Base-by-base conservation (phyloP, 2,113 vertebrate species). In the Tylochromis polylepis region DNA sequence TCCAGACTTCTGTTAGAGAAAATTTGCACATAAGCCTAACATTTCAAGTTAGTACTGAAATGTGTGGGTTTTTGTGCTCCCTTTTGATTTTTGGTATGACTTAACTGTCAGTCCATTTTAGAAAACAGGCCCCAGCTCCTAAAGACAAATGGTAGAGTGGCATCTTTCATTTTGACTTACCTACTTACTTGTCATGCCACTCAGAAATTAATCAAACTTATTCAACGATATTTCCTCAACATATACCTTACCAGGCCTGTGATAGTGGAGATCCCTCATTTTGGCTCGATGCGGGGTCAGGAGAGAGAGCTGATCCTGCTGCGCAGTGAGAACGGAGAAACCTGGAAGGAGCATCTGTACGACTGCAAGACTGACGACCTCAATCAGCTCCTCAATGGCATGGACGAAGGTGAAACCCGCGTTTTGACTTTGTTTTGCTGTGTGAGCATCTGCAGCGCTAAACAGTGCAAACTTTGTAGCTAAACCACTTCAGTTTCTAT, bases 251-350 rank as follows among this genome's bases (percentile, higher is more conserved):
- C 91, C 95, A 99, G 99, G 94, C 99, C 99, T 41, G 99, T 99
- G 86, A 98, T 99, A 90, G 99, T 99, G 96, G 99, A 99, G 96
- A 99, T 99, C 88, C 99, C 99, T 0, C 99, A 99, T 59, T 99
- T 99, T 95, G 99, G 98, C 89, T 99, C 98, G 12, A 97, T 99
- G 98, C 93, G 98, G 79, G 98, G 97, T 67, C 97, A 98, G 51
- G 99, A 99, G 91, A 95, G 99, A 85, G 99, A 99, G 85, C 95
- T 99, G 91, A 99, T 99, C 15, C 96, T 99, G 2, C 97, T 99
- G 83, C 97, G 99, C 84, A 99, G 99, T 62, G 99, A 99, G 91
- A 99, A 99, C 3, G 99, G 99, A 10, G 99, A 99, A 87, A 96
- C 95, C 0, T 99, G 99, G 99, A 99, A 99, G 85, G 99, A 99